Base-by-base conservation (phyloP, 37 sponge, comb jelly and placozoan genomes). In the Agelas oroides region DNA sequence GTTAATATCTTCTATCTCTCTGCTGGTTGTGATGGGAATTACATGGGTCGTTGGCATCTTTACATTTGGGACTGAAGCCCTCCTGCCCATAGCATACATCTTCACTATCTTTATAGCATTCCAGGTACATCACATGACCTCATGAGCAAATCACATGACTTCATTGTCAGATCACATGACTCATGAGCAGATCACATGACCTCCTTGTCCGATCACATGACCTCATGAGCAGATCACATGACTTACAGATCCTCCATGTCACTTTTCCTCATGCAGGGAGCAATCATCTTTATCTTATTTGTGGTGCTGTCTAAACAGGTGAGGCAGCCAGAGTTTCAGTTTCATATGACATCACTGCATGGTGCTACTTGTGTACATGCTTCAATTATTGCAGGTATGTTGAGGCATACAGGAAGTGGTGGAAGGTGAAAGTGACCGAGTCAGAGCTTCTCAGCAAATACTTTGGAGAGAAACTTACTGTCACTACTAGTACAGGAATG, bases 11-110 rank as follows among this genome's bases (percentile, higher is more conserved):
- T 66, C 71, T 1, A 35, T 88, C 19, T 86, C 84, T 35, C 74
- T 91, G 39, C 34, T 79, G 3, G 41, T 86, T 56, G 64, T 86
- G 36, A 76, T 91, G 80, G 92, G 92, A 5, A 59, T 91, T n/a
- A 82, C 82, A 2, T 91, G 87, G 87, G 55, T 91, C 2, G 19
- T 82, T 63, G 46, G 46, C 25, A 3, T 91, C 0, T 37, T 86
- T 19, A 30, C 73, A 0, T 73, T 91, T 35, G 37, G 69, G 30
- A 40, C n/a, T 14, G 64, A 70, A 8, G 80, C 28, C 25, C 53
- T 86, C 53, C 14, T 78, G 0, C 65, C 67, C 36, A 19, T 91
- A 53, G 79, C 79, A 5, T 76, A 68, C 79, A 63, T 91, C 59
- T 83, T 62, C 41, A 78, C 87, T 31, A 63, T 91, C 66, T 74